These are phyloP conservation scores for Aphidius ervi DNA, from an alignment of 1,140 invertebrate species.

Conservation along the genomic window DNA sequence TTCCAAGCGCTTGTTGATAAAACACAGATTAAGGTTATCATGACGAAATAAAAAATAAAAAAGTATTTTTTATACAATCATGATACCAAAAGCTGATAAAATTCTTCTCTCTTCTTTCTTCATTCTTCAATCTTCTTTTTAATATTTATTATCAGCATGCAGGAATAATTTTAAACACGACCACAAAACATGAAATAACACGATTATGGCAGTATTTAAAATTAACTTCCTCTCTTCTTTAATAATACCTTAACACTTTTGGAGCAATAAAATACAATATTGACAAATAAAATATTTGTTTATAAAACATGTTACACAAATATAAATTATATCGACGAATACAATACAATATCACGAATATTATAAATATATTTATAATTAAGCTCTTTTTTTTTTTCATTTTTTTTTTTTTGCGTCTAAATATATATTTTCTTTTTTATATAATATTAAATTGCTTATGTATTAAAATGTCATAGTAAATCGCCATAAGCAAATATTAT, in stretches of 20 bases:
- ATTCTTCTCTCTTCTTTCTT: conserved; percentile 21
- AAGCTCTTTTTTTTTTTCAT: too few species aligned
- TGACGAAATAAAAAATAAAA: background rate
- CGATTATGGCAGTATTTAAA: background rate
- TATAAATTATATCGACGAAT: conserved; percentile 22
- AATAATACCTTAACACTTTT: conserved; percentile 42
- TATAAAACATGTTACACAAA: too few species aligned
- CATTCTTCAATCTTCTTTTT: conserved; percentile 15
- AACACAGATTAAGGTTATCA: too few species aligned
- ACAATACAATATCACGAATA: background rate
- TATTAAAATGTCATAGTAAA: too few species aligned
- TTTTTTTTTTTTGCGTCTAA: background rate
- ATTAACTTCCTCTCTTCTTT: conserved; percentile 23
- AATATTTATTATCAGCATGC: background rate
- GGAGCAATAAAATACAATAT: conserved; percentile 31
- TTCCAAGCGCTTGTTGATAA: too few species aligned
- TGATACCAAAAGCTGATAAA: background rate
- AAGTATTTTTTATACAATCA: background rate
- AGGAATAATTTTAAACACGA: too few species aligned
- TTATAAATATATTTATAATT: too few species aligned
- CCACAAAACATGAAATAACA: too few species aligned
- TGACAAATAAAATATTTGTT: conserved; percentile 13
- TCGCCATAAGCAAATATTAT: too few species aligned
- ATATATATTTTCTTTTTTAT: background rate
- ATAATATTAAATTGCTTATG: background rate